Conservation (phyloP, 2,797 vertebrate species). For the Avahi laniger region DNA sequence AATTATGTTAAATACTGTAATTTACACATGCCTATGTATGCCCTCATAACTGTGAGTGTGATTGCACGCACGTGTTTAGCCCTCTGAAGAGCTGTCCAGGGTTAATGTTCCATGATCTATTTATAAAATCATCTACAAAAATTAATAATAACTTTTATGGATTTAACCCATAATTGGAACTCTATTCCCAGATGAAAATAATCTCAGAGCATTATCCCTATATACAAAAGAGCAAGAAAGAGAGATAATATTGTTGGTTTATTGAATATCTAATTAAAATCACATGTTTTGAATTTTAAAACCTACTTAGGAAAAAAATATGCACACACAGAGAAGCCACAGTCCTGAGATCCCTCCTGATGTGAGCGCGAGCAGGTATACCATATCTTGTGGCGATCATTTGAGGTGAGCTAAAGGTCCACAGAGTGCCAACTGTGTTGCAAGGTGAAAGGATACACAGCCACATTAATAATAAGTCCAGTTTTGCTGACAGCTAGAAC, state of each 20-base stretch:
- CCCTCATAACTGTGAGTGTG: background rate
- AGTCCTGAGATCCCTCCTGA: background rate
- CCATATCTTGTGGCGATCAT: background rate
- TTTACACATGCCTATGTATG: background rate
- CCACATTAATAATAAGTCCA: background rate
- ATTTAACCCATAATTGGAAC: background rate
- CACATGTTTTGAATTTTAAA: slow-evolving; percentile 32
- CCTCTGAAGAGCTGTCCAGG: background rate
- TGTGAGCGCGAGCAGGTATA: accelerated
- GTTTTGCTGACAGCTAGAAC: background rate
- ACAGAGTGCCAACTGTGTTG: background rate
- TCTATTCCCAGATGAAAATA: slow-evolving; percentile 7
- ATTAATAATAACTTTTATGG: background rate
- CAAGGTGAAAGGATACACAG: background rate
- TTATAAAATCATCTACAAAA: background rate
- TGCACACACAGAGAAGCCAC: background rate
- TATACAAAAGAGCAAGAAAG: background rate
- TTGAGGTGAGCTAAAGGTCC: background rate
- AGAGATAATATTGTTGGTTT: background rate
- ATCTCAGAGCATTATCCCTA: background rate
- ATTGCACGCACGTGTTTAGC: background rate
- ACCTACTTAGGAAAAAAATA: background rate
- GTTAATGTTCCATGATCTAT: background rate
- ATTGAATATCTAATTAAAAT: slow-evolving; percentile 36
- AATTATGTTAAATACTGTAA: background rate